phyloP scores from a whole-genome alignment of 2,113 vertebrate genomes.

The Alaudala cheleensis region DNA sequence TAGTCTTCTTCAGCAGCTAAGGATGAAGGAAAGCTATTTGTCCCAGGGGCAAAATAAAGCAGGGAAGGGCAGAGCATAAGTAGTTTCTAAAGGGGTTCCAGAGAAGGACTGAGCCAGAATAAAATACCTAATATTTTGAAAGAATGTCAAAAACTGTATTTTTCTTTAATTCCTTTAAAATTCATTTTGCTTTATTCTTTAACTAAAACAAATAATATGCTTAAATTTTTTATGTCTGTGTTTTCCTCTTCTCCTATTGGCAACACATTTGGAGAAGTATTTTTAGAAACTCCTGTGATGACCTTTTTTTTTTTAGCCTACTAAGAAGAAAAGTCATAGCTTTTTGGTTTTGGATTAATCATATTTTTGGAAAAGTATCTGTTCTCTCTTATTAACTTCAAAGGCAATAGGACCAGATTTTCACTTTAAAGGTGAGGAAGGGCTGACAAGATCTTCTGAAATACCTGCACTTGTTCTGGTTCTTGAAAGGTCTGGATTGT shows the following conservation, averaged over 20 bases:
- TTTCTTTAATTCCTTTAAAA: not conserved
- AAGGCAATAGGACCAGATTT: not conserved
- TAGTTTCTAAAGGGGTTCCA: not conserved
- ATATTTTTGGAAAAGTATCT: not conserved
- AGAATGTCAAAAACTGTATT: not conserved
- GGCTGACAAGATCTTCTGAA: not conserved
- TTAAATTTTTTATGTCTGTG: not conserved
- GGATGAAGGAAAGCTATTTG: not conserved
- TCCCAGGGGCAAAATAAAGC: not conserved
- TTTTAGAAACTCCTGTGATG: not conserved
- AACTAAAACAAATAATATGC: not conserved
- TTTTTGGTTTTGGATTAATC: not conserved
- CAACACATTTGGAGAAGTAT: not conserved
- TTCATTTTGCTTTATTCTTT: not conserved
- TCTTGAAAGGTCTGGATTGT: not conserved
- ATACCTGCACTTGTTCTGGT: fast-evolving
- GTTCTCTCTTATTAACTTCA: not conserved
- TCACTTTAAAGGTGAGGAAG: not conserved
- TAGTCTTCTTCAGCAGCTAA: not conserved
- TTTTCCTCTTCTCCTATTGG: not conserved
- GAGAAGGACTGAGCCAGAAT: not conserved
- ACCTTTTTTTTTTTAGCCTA: not conserved
- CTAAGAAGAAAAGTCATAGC: not conserved
- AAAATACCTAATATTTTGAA: not conserved
- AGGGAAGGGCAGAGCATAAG: not conserved